Evolutionary conservation across 2,797 vertebrate species (phyloP).

Genomic region (Tauraco hartlaubi): DNA sequence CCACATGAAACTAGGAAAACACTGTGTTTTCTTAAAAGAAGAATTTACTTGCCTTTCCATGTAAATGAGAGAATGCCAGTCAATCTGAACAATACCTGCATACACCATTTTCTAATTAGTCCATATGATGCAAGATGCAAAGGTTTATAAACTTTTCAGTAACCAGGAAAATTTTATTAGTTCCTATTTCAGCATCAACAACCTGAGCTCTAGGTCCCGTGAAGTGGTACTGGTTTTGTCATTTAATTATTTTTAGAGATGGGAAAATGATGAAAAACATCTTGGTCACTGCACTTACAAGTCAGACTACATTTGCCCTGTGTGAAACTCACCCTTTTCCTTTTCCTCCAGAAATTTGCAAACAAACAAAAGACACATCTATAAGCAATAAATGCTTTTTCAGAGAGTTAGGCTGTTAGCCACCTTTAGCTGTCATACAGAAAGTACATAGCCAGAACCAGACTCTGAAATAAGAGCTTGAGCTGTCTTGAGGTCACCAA

Average conservation of each 20-base stretch:
- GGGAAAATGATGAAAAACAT: background rate
- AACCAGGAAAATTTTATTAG: background rate
- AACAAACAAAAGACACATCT: background rate
- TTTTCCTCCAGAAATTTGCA: background rate
- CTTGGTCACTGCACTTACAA: background rate
- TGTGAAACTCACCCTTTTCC: background rate
- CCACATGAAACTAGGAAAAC: slow-evolving; percentile 67
- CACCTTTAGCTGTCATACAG: background rate
- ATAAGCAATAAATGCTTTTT: background rate
- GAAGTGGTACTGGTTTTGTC: background rate
- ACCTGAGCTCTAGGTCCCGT: background rate
- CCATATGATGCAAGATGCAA: background rate
- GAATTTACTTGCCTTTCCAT: slow-evolving; percentile 45
- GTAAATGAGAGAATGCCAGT: slow-evolving; percentile 38
- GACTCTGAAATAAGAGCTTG: background rate
- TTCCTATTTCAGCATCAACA: background rate
- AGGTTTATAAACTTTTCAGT: background rate
- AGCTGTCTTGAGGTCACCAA: background rate
- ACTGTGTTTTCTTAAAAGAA: slow-evolving; percentile 61
- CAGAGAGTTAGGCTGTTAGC: background rate
- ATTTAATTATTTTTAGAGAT: background rate
- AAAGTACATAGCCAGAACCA: background rate
- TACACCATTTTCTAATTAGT: slow-evolving; percentile 49
- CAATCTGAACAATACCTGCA: slow-evolving; percentile 8
- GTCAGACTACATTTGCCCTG: background rate